These are phyloP conservation scores for Bufotes viridis DNA, from an alignment of 2,797 vertebrate genomes.

Conservation along the genomic window DNA sequence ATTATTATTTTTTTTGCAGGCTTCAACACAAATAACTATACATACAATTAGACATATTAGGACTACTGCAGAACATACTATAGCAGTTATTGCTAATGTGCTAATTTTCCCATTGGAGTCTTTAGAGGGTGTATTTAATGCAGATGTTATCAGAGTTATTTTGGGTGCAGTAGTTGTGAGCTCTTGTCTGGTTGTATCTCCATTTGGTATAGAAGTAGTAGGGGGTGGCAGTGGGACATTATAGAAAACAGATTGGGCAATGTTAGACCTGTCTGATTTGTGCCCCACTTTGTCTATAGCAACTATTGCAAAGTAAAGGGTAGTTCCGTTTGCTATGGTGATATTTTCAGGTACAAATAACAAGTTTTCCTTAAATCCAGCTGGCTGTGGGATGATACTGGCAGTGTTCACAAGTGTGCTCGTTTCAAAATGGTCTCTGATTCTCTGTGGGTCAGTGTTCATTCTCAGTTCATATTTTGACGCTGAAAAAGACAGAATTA, in stretches of 20 bases:
- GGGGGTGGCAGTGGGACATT: conserved; percentile 9
- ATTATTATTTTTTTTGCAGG: conserved; percentile 12
- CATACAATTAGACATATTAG: conserved; percentile 1
- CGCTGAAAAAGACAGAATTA: conserved; percentile 65
- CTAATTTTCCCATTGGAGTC: not conserved
- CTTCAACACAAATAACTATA: conserved; percentile 14
- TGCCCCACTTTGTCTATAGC: conserved; percentile 64
- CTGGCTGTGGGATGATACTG: conserved; percentile 64
- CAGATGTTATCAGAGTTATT: not conserved
- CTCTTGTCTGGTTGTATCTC: not conserved
- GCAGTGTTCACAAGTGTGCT: conserved; percentile 66
- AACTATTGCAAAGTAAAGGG: conserved; percentile 69
- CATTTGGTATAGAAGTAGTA: not conserved
- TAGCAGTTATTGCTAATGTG: not conserved
- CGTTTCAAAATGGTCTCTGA: conserved; percentile 69
- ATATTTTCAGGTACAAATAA: conserved; percentile 65
- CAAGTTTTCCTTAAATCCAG: conserved; percentile 69
- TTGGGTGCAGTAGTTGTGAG: not conserved
- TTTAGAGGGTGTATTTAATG: not conserved
- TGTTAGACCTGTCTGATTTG: conserved; percentile 71
- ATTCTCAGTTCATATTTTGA: conserved; percentile 73
- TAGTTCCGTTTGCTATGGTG: conserved; percentile 61
- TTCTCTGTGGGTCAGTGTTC: conserved; percentile 64
- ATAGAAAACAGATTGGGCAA: conserved; percentile 66
- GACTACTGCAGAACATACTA: conserved; percentile 1